Base-by-base conservation (phyloP, 2,113 vertebrate genomes). In the Gasterosteus nipponicus region DNA sequence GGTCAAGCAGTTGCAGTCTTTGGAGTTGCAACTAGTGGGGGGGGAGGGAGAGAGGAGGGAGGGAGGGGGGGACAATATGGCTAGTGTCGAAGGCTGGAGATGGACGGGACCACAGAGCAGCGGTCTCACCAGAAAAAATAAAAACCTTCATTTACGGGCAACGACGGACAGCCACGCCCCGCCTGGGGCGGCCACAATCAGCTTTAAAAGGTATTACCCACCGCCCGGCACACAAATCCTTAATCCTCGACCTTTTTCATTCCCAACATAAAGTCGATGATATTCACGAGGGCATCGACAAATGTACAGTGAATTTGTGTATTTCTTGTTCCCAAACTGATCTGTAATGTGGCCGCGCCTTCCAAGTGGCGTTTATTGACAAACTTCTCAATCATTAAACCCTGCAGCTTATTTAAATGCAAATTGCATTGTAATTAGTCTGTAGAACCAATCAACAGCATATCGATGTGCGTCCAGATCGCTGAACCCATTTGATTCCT, bases 181-280 rank as follows among this genome's bases (percentile, higher is more conserved):
- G 49, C 35, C 63, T 65, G 76, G 51, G 75, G 65, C 14, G 10
- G 56, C 42, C 67, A 66, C 86, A 91, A 87, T 91, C 88, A 87
- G 87, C 87, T 91, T 89, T 85, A 72, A 88, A 26, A 68, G 39
- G 81, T 51, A 87, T 88, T 87, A 90, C 76, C 53, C 31, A 39
- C 54, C 64, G 57, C 53, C 84, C 51, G 41, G 56, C 38, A 41
- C 38, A 41, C 70, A 86, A 86, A 90, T 78, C 80, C 79, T 80
- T 85, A 90, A 91, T 89, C 82, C 76, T 73, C 67, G 71, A 89
- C 87, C 86, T 89, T 89, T 82, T 67, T 31, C 65, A 66, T 86
- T 85, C 82, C 75, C 57, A 62, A 58, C 51, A 56, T 62, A 53
- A 87, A 75, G 82, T 65, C 75, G 58, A 26, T 22, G 53, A n/a